Base-by-base conservation (phyloP, 2,797 vertebrate species). In the Muraenolepis orangiensis region DNA sequence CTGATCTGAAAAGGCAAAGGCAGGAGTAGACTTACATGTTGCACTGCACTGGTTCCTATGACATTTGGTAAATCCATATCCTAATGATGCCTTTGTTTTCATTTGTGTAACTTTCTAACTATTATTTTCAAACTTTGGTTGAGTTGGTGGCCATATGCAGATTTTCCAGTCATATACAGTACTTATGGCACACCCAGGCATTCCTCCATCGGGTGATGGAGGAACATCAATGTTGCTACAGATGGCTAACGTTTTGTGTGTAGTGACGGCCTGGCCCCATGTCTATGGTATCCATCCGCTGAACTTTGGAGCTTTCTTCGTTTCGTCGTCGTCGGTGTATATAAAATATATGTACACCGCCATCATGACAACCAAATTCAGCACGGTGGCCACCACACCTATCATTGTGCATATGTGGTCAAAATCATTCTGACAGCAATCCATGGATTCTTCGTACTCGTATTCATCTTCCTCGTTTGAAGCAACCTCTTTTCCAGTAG, bases 291-390 rank as follows among this genome's bases (percentile, higher is more conserved):
- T 64, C 57, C 57, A 64, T 64, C 57, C 57, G 7, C 57, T 64
- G 57, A 26, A 64, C n/a, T 10, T 10, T 11, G 23, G 12, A 2
- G 57, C 3, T 26, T 26, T 64, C 13, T 26, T 64, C 10, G 23
- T 7, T 23, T n/a, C 57, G 4, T 11, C n/a, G 12, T 26, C 57
- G 10, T 64, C 57, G 11, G 7, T 31, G 12, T 67, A 3, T 67
- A 29, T 29, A 67, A 29, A 67, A 31, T 31, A 67, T 67, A 67
- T 67, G 66, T 67, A 91, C 16, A 92, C 87, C 0, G 89, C 71
- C 46, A 89, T 84, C 73, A 91, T 80, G 0, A 89, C 80, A 68
- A 91, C 75, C 80, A 92, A 80, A 81, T 88, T 91, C 66, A 91
- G 86, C 51, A 87, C 2, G 8, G 85, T 80, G 30, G 76, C 77